phyloP scores from a whole-genome alignment of 2,888 invertebrate genomes.

The Hipparchia sbordonii region DNA sequence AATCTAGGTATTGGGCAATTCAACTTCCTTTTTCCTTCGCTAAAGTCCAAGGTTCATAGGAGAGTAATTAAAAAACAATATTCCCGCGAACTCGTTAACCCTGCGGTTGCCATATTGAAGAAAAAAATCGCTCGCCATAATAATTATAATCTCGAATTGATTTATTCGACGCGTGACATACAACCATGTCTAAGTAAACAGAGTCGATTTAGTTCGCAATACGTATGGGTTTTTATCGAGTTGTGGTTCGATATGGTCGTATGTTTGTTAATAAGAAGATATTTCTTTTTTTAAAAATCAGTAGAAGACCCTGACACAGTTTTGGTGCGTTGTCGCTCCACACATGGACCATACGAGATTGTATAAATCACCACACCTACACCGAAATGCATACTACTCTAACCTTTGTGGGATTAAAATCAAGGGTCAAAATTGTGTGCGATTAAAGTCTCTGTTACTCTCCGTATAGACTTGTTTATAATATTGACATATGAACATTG shows the following conservation, averaged over 20 bases:
- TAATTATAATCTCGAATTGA: constrained; percentile 39
- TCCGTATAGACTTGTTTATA: constrained; percentile 36
- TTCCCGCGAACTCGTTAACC: constrained; percentile 48
- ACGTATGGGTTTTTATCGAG: constrained; percentile 14
- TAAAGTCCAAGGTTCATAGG: constrained; percentile 38
- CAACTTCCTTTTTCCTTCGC: constrained; percentile 40
- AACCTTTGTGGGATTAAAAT: constrained; percentile 20
- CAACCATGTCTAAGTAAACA: constrained; percentile 41
- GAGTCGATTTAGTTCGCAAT: constrained; percentile 25
- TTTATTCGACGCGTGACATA: constrained; percentile 44
- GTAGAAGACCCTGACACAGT: constrained; percentile 72
- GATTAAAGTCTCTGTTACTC: not conserved
- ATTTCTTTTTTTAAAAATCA: constrained; percentile 69
- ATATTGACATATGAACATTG: constrained; percentile 48
- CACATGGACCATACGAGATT: constrained; percentile 43
- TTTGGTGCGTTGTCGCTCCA: constrained; percentile 63
- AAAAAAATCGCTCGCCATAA: constrained; percentile 44
- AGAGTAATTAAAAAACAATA: constrained; percentile 43
- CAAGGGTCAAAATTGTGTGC: constrained; percentile 24
- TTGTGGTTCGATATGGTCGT: constrained; percentile 44
- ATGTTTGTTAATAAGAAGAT: constrained; percentile 47
- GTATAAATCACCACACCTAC: constrained; percentile 42
- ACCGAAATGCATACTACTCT: constrained; percentile 34
- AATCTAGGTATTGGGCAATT: constrained; percentile 31
- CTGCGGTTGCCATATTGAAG: constrained; percentile 42